phyloP scores from a whole-genome alignment of 2,797 vertebrate genomes.

The Gymnocypris eckloni region DNA sequence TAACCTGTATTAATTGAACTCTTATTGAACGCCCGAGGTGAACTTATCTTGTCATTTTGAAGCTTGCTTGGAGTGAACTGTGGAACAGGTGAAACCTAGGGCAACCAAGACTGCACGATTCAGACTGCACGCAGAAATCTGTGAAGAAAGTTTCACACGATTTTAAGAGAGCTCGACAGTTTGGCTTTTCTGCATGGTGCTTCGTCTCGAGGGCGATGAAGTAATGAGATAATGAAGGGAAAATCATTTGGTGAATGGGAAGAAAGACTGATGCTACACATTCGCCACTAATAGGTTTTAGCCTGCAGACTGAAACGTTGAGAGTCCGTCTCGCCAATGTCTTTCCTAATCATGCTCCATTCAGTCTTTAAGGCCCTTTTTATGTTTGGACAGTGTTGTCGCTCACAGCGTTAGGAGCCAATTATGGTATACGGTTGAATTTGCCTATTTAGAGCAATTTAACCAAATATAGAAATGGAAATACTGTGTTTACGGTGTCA shows the following conservation, averaged over 20 bases:
- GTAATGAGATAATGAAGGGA: conserved; percentile 36
- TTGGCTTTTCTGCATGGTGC: neutral
- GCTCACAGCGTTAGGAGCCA: neutral
- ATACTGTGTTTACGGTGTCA: neutral
- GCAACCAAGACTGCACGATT: conserved; percentile 64
- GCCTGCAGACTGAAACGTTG: conserved; percentile 21
- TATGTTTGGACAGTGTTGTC: neutral
- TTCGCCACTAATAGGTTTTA: conserved; percentile 37
- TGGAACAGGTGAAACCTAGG: conserved; percentile 63
- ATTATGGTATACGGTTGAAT: neutral
- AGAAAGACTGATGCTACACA: conserved; percentile 37
- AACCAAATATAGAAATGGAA: neutral
- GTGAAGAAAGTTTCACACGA: neutral
- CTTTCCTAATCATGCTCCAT: conserved; percentile 11
- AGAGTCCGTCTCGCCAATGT: neutral
- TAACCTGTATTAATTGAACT: conserved; percentile 55
- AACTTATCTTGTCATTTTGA: conserved; percentile 48
- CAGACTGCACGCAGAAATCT: conserved; percentile 64
- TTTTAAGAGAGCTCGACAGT: neutral
- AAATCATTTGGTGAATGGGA: conserved; percentile 40
- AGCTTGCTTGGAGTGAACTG: conserved; percentile 63
- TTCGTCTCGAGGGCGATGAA: conserved; percentile 18
- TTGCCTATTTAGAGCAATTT: neutral
- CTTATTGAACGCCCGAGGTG: conserved; percentile 34
- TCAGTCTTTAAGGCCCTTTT: conserved; percentile 20